Base-by-base conservation (phyloP, 2,797 vertebrate genomes). In the Coracias cyanogaster region DNA sequence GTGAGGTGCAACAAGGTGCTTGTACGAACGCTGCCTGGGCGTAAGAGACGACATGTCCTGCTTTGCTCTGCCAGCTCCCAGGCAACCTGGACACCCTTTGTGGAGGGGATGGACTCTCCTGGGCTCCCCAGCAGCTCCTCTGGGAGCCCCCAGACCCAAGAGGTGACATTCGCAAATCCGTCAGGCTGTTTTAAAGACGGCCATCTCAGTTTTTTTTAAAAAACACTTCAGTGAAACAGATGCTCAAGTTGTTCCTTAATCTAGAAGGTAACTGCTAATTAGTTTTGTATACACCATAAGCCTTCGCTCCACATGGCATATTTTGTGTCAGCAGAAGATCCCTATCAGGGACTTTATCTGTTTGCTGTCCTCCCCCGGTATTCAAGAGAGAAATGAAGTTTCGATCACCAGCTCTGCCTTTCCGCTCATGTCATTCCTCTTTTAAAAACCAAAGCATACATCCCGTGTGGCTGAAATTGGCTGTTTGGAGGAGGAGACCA, bases 211-310 rank as follows among this genome's bases (percentile, higher is more conserved):
- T 10, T 26, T 33, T 9, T 21, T 45, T 58, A 15, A 48, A 52
- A 81, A 89, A 43, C 0, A 52, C 71, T 84, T 88, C 64, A 57
- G 87, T 54, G 79, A 92, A 96, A 78, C 91, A 96, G 94, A 90
- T 94, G 93, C 91, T 90, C 13, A 82, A 90, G 85, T 79, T 58
- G 80, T 91, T 94, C 91, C 77, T 69, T 94, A 79, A 88, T 93
- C 61, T 85, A 91, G 85, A 93, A 96, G 79, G 93, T 96, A 96
- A 82, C 88, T 55, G 85, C 85, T 94, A 94, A 90, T 95, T 95
- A 91, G 93, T 74, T 96, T 70, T 91, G 89, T 74, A 69, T 35
- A 81, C 91, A 94, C 81, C 49, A 43, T 16, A 90, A 91, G 85
- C 88, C 85, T 94, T 86, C 29, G 0, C 91, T 93, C 93, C 93